Evolutionary conservation across 2,888 invertebrate genomes (phyloP), one percentile per base, ranked within the genome.

Genomic region (Phlogophora meticulosa): DNA sequence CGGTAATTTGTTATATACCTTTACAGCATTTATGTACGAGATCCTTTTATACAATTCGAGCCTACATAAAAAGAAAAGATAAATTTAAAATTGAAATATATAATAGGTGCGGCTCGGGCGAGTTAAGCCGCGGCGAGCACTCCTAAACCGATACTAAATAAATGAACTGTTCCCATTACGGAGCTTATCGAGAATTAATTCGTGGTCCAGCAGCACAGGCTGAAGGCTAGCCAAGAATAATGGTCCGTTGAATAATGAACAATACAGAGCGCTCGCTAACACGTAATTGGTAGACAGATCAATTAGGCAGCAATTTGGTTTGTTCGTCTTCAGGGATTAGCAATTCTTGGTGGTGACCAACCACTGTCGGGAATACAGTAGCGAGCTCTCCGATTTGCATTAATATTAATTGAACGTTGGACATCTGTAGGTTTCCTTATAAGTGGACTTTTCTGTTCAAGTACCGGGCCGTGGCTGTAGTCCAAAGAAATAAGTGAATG

Each of bases 271-370:
- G 40, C 56, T 46, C 52, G 42, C 59, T 63, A 53, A 61, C 24
- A 58, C 69, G 42, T 80, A 62, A 69, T 74, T 74, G 78, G 64
- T 64, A 59, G 78, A 78, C 78, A 72, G 78, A 74, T 67, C 81
- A 70, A 83, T 82, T 80, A 72, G 61, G 63, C 42, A 74, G 48
- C 73, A 59, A 75, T 75, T 80, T 60, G 62, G 62, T 68, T 78
- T 45, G 46, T 66, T 52, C 75, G 57, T 79, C 75, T 79, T 56
- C 40, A 57, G 51, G 70, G 80, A 75, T 79, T 79, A 69, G 28
- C 58, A 48, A 75, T 76, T 75, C 76, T 59, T 79, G 61, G 61
- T 75, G 79, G 75, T 55, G 78, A 58, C 53, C 75, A 76, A 40
- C 46, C 7, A 59, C 20, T 48, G 58, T 52, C 58, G 10, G 32